These are phyloP conservation scores for Phacellophora camtschatica DNA, from an alignment of 30 jellyfish, hydroid and myxozoan species.

Conservation along the genomic window DNA sequence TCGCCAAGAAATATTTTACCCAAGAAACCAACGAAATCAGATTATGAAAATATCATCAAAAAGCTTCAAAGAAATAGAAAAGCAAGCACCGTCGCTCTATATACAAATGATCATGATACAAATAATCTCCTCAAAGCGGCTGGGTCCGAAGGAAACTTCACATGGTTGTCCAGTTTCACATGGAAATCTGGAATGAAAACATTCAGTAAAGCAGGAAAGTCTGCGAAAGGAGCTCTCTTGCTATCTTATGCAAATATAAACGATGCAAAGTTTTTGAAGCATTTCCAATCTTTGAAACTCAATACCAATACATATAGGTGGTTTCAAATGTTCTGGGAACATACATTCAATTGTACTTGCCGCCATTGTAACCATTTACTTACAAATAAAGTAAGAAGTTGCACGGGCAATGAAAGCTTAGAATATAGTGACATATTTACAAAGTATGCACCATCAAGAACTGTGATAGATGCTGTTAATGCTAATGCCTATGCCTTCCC, in stretches of 20 bases:
- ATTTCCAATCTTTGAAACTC: conserved; percentile 25
- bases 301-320: conserved; percentile 13
- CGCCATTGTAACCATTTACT: too few species aligned
- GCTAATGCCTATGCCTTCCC: conserved; percentile 3
- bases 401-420: conserved; percentile 36
- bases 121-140: conserved; percentile 47
- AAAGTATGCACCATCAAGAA: conserved; percentile 29
- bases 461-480: conserved; percentile 49
- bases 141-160: neutral
- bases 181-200: conserved; percentile 35
- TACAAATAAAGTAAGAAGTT: neutral
- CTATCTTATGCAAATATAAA: neutral
- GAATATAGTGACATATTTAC: conserved; percentile 4
- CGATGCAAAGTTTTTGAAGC: neutral
- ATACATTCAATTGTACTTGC: conserved; percentile 13
- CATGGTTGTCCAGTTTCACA: conserved; percentile 30
- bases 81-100: conserved; percentile 25
- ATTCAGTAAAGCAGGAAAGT: conserved; percentile 6
- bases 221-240: conserved; percentile 65
- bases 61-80: conserved; percentile 1
- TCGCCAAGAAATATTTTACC: conserved; percentile 41
- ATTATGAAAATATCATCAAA: neutral
- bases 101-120: conserved; percentile 55
- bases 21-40: neutral
- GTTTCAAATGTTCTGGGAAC: conserved; percentile 59